Percentiles rank a stretch among this genome's conserved stretches.
Conservation (phyloP, 2,888 invertebrate species). For the Rotaria magnacalcarata region DNA sequence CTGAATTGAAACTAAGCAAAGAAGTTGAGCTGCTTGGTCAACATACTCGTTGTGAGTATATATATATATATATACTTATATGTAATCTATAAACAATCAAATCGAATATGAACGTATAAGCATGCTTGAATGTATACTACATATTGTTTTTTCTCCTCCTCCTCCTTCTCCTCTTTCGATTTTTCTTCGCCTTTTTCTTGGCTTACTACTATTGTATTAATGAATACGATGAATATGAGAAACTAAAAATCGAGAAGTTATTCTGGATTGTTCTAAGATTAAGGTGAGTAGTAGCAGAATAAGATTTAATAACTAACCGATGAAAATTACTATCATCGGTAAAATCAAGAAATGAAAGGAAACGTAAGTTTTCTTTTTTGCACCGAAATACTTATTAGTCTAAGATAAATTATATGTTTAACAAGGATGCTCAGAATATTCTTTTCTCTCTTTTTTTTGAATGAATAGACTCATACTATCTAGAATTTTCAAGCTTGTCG, state of each 20-base stretch:
- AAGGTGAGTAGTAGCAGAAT: background rate
- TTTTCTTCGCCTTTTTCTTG: background rate
- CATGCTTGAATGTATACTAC: background rate
- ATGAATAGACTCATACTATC: no score
- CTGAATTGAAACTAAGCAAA: background rate
- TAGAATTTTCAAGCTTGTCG: no score
- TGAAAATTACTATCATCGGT: no score
- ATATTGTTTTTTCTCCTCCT: background rate
- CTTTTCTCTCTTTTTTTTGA: no score
- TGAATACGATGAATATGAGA: background rate
- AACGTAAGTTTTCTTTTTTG: no score
- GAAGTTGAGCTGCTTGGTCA: conserved; percentile 2
- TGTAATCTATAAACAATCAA: conserved; percentile 10
- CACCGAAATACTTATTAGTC: no score
- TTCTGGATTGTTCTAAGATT: background rate
- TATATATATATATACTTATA: background rate
- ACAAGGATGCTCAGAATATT: no score
- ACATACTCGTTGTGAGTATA: background rate
- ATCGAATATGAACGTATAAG: conserved; percentile 5
- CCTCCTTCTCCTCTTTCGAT: background rate
- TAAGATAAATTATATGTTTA: no score
- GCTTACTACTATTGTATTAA: no score
- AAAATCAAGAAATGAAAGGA: no score
- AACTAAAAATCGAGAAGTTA: background rate
- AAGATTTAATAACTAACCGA: no score